Percentiles rank a stretch among this genome's conserved stretches.
Conservation (phyloP, 2,888 invertebrate species). For the Podotricha telesiphe region DNA sequence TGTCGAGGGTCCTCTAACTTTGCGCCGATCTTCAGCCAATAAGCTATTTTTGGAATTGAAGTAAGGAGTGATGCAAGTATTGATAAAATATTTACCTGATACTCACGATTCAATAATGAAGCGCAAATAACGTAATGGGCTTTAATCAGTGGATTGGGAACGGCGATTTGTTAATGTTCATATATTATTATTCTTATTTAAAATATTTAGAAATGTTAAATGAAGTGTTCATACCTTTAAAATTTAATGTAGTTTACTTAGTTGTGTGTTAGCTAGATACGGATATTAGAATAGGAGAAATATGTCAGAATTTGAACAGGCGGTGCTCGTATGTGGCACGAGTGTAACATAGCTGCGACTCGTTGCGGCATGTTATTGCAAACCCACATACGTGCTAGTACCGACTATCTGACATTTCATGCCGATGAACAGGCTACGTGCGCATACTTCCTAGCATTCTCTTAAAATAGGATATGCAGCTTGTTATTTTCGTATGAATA, state of each 20-base stretch:
- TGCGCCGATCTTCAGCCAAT: conserved; percentile 71
- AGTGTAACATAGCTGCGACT: conserved; percentile 79
- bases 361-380: conserved; percentile 83
- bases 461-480: conserved; percentile 60
- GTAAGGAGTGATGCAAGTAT: conserved; percentile 50
- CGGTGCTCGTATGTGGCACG: conserved; percentile 72
- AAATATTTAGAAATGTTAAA: not conserved
- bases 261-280: conserved; percentile 18
- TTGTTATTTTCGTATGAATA: conserved; percentile 47
- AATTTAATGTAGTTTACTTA: conserved; percentile 7
- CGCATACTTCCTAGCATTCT: conserved; percentile 66
- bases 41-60: conserved; percentile 66
- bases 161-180: not conserved
- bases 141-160: not conserved
- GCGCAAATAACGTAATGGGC: not conserved
- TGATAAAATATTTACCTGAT: conserved; percentile 35
- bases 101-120: not conserved
- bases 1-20: conserved; percentile 71
- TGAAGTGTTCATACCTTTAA: not conserved
- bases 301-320: conserved; percentile 78
- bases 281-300: conserved; percentile 70
- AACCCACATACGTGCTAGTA: conserved; percentile 75
- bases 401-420: conserved; percentile 81
- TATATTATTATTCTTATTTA: not conserved
- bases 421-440: conserved; percentile 76